Base-by-base conservation (phyloP, 2,797 vertebrate species). In the Clarias laeviceps region DNA sequence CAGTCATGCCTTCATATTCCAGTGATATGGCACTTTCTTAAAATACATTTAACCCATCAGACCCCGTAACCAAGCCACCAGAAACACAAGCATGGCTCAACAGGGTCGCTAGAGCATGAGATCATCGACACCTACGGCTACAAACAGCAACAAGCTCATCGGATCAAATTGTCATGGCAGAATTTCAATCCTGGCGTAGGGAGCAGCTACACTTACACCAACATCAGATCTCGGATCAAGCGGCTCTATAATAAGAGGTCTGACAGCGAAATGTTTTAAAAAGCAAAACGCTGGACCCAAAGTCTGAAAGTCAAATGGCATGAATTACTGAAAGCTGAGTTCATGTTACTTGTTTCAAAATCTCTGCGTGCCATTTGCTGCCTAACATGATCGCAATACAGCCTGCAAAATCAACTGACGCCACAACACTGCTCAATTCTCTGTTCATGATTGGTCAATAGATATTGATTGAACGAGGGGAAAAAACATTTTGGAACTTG, bases 131-230 rank as follows among this genome's bases (percentile, higher is more conserved):
- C 90, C 90, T 93, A 92, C 92, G 94, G 92, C 87, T 91, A 85
- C 90, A 93, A 95, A 93, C 89, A 88, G 91, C 91, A 93, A 93
- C 92, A 87, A 88, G 82, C 88, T 91, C 90, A 92, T 92, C 93
- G 88, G 88, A 92, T 93, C 88, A 93, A 90, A 94, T 92, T 87
- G 91, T 92, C 93, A 89, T 85, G 84, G 90, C 89, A 92, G 91
- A 91, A 89, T 86, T 91, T 93, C 72, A 93, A 80, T 20, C 22
- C 65, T 85, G 91, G 91, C 91, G 81, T 61, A 11, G 68, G 17
- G 68, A 56, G 64, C 84, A 0, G 87, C 80, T 87, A 88, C 89
- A 91, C 90, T 68, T 54, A 68, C 27, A 82, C 66, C 81, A 57
- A 45, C 68, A 50, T 59, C 57, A 20, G 34, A 64, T 40, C 68